These are phyloP conservation scores for Leptopilina clavipes DNA, from an alignment of 1,140 invertebrate species.

Conservation along the genomic window DNA sequence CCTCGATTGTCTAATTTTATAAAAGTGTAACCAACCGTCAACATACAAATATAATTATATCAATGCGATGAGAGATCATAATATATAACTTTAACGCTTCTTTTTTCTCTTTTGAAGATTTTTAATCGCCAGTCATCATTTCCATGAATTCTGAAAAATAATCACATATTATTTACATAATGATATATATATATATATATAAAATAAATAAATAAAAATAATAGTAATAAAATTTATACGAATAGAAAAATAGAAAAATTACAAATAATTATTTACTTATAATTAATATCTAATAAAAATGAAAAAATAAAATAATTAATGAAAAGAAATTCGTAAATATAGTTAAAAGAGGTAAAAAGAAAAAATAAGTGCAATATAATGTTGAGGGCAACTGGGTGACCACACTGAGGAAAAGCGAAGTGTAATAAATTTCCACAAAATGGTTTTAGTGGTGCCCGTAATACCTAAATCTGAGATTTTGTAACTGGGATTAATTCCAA, in stretches of 20 bases:
- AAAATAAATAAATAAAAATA: too few species aligned
- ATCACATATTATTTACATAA: too few species aligned
- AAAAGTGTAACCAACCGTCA: not conserved
- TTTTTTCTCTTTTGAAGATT: not conserved
- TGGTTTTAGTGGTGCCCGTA: not conserved
- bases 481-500: not conserved
- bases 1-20: not conserved
- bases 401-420: constrained; percentile 17
- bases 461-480: not conserved
- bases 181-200: too few species aligned
- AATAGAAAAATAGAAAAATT: too few species aligned
- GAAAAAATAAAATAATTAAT: too few species aligned
- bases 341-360: not conserved
- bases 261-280: not conserved
- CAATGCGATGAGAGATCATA: not conserved
- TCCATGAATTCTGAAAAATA: constrained; percentile 81
- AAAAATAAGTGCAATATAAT: not conserved
- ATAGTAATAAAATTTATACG: too few species aligned
- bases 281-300: too few species aligned
- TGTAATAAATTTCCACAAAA: constrained; percentile 18
- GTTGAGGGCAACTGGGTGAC: not conserved
- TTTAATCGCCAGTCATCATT: constrained; percentile 83
- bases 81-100: not conserved
- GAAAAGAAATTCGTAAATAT: not conserved
- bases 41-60: not conserved